Percentiles rank a stretch among this genome's conserved stretches.
These are phyloP conservation scores for Manis pentadactyla DNA, from an alignment of 2,797 vertebrate species.

Conservation along the genomic window DNA sequence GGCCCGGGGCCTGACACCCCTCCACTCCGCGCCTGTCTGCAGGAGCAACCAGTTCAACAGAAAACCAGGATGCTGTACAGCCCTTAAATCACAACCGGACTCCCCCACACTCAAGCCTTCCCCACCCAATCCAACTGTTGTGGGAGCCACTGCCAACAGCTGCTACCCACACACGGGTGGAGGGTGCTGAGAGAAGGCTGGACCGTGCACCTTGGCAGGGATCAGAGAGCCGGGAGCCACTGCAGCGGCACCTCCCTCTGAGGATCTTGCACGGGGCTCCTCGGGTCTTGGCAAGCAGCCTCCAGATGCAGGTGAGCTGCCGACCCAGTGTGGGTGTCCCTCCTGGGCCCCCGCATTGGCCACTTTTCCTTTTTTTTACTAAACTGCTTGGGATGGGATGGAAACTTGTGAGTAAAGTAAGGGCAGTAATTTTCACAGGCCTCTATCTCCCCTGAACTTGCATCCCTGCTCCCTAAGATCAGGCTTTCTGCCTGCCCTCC, in stretches of 20 bases:
- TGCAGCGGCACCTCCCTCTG: background rate
- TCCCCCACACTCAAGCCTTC: background rate
- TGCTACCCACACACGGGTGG: background rate
- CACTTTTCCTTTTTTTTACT: background rate
- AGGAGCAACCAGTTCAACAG: background rate
- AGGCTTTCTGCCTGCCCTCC: background rate
- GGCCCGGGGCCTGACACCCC: background rate
- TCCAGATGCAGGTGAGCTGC: background rate
- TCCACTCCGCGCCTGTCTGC: background rate
- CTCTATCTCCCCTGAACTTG: background rate
- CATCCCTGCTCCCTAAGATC: background rate
- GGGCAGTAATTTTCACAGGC: background rate
- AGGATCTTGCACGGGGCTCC: background rate
- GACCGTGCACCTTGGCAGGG: background rate
- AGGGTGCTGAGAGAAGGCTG: background rate
- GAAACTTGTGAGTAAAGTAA: background rate
- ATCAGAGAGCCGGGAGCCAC: background rate
- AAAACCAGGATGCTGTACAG: background rate
- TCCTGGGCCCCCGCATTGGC: background rate
- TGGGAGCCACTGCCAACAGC: background rate
- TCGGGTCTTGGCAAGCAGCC: background rate
- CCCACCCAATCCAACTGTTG: background rate
- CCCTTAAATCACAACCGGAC: background rate
- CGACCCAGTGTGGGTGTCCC: background rate
- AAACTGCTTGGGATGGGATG: background rate